Conservation (phyloP, 1,140 invertebrate genomes). For the Aphelenchoides avenae region DNA sequence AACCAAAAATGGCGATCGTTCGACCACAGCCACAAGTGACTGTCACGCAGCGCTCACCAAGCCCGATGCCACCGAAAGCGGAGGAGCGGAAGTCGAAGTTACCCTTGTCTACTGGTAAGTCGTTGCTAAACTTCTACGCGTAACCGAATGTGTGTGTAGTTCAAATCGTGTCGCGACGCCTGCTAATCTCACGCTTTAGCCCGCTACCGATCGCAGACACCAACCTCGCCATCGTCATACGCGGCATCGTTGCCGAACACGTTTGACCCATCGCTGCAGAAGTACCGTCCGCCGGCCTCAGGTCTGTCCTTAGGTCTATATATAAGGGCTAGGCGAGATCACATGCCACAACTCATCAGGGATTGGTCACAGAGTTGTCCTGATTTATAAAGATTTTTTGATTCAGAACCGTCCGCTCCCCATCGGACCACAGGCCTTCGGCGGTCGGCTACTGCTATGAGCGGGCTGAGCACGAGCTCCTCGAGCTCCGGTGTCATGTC, state of each 20-base stretch:
- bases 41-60: conserved; percentile 34
- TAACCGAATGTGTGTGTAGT: background rate
- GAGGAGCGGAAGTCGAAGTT: conserved; percentile 21
- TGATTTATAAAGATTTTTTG: too few species aligned
- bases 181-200: background rate
- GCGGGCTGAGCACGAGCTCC: background rate
- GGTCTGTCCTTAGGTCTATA: too few species aligned
- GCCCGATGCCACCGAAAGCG: conserved; percentile 32
- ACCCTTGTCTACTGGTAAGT: conserved; percentile 31
- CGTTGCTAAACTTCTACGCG: background rate
- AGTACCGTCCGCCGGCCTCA: too few species aligned
- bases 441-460: background rate
- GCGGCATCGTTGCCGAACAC: conserved; percentile 9
- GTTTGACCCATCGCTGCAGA: background rate
- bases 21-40: conserved; percentile 44
- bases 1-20: conserved; percentile 45
- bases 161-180: conserved; percentile 11
- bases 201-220: conserved; percentile 4
- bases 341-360: too few species aligned
- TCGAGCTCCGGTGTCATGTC: conserved; percentile 16
- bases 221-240: conserved; percentile 11
- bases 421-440: too few species aligned
- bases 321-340: too few species aligned
- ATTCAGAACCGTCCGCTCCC: too few species aligned
- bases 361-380: too few species aligned